Evolutionary conservation across 2,888 invertebrate genomes (phyloP).

Genomic region (Spatulosminthurus flaviceps): DNA sequence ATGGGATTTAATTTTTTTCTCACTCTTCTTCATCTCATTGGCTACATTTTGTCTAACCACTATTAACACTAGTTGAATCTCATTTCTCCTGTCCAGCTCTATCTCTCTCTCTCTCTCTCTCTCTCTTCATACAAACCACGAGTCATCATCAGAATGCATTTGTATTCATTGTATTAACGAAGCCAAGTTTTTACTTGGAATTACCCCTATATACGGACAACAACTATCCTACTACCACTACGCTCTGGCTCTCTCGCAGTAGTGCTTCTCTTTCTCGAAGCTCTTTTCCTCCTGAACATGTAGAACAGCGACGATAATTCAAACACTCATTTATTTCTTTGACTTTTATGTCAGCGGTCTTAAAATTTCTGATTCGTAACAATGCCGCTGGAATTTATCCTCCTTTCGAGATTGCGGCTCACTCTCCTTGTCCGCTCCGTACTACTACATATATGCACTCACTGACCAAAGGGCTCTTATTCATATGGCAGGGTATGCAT

Average conservation of each 20-base stretch:
- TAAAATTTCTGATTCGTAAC: conserved; percentile 18
- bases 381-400: conserved; percentile 13
- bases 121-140: conserved; percentile 14
- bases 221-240: background rate
- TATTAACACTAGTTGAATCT: conserved; percentile 13
- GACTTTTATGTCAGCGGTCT: conserved; percentile 18
- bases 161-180: conserved; percentile 18
- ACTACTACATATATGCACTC: too few relatives aligned
- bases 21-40: background rate
- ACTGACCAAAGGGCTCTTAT: too few relatives aligned
- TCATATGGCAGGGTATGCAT: too few relatives aligned
- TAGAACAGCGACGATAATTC: conserved; percentile 18
- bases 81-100: conserved; percentile 13
- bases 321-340: conserved; percentile 18
- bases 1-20: conserved; percentile 10
- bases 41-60: conserved; percentile 18
- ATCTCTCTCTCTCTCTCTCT: background rate
- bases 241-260: background rate
- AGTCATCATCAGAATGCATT: conserved; percentile 13
- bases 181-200: conserved; percentile 8
- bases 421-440: too few relatives aligned
- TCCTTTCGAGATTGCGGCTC: background rate
- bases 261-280: background rate
- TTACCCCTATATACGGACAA: conserved; percentile 14
- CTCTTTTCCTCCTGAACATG: conserved; percentile 7